Base-by-base conservation (phyloP, 1,140 invertebrate genomes). In the Drosophila equinoxialis region DNA sequence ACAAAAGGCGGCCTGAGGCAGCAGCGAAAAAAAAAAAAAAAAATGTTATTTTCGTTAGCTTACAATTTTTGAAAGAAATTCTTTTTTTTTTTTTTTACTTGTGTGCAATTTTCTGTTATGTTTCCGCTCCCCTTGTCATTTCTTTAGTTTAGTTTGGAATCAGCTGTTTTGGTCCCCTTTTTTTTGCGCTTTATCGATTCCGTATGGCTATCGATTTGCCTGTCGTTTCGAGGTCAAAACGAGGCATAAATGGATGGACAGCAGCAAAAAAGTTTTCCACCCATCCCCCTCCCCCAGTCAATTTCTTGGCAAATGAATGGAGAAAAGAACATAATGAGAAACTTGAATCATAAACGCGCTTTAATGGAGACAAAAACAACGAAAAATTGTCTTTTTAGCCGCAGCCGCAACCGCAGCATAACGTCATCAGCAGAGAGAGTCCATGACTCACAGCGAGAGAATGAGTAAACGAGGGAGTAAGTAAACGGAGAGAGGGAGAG, bases 331-430 rank as follows among this genome's bases (percentile, higher is more conserved):
- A 20, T 65, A 77, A 68, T 72, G 75, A 75, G 62, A 72, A 78
- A 77, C 74, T 77, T 77, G 35, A 68, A 77, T 68, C 74, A 77
- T 77, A 77, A 77, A 77, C 74, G 77, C 74, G 77, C 74, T 77
- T 76, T 76, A 59, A 37, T 33, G 68, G 75, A 66, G 74, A 77
- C 74, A 39, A 39, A 11, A 39, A 39, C 10, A 39, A 39, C 37
- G 30, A 39, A 77, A 77, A 77, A 77, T 77, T 77, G 74, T 67
- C 48, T 65, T 42, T 42, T 51, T 51, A 51, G 45, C 45, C 17
- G 17, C 45, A 77, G 59, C 60, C 74, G 73, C 74, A 76, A 69
- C 55, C 65, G 74, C 74, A 77, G 74, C 74, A 77, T 77, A 77
- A 77, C 74, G 74, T 77, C 74, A 77, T 77, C 74, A 61, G 45